A percentile compares a stretch with the other conserved stretches of the same genome.
Evolutionary conservation across 53 echinoderm and acorn worm genomes (phyloP).

Genomic region (Crossaster papposus): DNA sequence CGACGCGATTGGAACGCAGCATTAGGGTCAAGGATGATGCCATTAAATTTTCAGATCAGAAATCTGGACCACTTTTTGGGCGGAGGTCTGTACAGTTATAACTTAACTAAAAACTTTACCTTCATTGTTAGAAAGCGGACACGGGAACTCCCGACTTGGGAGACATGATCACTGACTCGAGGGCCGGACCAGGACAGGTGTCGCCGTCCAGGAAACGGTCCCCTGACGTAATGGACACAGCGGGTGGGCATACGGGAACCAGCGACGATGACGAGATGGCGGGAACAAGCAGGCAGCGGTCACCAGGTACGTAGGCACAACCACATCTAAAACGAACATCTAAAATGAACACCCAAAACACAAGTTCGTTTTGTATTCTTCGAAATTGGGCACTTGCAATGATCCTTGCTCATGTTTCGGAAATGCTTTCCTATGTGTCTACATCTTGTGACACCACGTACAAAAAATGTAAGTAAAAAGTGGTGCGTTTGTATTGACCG

Average conservation of each 20-base stretch:
- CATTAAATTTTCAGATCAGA: no score
- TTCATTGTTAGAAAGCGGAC: not conserved
- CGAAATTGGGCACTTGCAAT: not conserved
- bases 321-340: no score
- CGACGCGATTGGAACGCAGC: no score
- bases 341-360: no score
- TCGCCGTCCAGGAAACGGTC: conserved; percentile 8
- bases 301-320: not conserved
- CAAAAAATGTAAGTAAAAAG: no score
- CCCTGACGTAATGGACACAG: not conserved
- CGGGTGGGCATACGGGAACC: not conserved
- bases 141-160: not conserved
- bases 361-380: no score
- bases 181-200: not conserved
- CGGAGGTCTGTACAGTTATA: not conserved
- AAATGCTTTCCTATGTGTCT: no score
- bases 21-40: no score
- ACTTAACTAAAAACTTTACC: not conserved
- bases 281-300: not conserved
- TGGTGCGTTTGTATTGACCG: no score
- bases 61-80: no score
- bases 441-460: no score
- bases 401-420: no score
- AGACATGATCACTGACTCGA: not conserved
- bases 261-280: not conserved